Evolutionary conservation across 2,888 invertebrate genomes (phyloP).

Genomic region (Rhamnusium bicolor): DNA sequence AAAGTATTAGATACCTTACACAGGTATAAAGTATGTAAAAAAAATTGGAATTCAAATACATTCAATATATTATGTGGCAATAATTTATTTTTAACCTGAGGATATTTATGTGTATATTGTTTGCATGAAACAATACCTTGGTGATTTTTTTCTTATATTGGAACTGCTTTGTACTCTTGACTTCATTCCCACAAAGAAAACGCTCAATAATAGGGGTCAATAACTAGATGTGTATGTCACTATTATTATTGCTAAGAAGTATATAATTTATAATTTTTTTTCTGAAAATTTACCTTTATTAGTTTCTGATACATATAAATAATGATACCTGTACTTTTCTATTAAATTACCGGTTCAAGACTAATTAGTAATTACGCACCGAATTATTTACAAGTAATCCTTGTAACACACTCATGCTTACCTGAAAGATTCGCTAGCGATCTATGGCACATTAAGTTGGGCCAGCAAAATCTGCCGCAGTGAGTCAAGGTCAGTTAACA

Average conservation of each 20-base stretch:
- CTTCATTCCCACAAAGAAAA: conserved; percentile 8
- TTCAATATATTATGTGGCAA: background rate
- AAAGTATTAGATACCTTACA: background rate
- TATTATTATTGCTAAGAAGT: background rate
- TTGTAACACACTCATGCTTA: background rate
- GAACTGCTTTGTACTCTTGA: background rate
- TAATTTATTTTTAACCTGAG: background rate
- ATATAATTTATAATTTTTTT: background rate
- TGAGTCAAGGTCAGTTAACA: conserved; percentile 65
- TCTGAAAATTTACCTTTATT: background rate
- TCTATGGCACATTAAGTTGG: conserved; percentile 26
- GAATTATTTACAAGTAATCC: conserved; percentile 1
- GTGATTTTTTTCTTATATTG: background rate
- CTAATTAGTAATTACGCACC: conserved; percentile 24
- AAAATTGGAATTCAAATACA: background rate
- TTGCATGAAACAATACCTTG: background rate
- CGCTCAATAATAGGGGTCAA: conserved; percentile 1
- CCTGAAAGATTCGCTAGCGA: background rate
- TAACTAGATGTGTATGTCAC: background rate
- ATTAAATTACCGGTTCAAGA: conserved; percentile 9
- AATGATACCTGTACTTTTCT: background rate
- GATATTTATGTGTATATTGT: background rate
- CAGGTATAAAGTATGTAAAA: background rate
- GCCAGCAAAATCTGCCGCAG: conserved; percentile 43
- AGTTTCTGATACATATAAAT: background rate